Base-by-base conservation (phyloP, 2,797 vertebrate species). In the Pipistrellus pipistrellus region DNA sequence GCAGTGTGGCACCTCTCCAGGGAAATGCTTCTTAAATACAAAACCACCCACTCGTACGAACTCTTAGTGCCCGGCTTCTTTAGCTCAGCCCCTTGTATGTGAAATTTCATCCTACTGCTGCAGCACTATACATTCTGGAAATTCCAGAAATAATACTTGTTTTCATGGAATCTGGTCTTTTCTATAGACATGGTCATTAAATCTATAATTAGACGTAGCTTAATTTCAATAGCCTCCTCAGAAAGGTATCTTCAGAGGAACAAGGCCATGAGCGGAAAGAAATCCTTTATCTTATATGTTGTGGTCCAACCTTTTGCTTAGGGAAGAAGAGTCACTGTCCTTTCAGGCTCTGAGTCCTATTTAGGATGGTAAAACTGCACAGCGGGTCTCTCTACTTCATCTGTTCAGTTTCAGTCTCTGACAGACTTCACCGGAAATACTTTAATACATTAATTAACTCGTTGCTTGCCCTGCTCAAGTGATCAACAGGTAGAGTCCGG, bases 151-250 rank as follows among this genome's bases (percentile, higher is more conserved):
- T 57, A 94, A 15, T 18, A 77, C 11, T 48, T 88, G 38, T 38
- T 78, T 87, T 94, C 14, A 62, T 84, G 35, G 41, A 66, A 64
- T 41, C 57, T 95, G n/a, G 27, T 69, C 44, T 76, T 32, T 93
- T 90, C 81, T 64, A 77, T 1, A 80, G 44, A 82, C 46, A 62
- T 2, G 55, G 76, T 11, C 11, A 2, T 71, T 83, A 92, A 75
- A 73, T 46, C 83, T n/a, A 75, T 10, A 75, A 59, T 4, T 18
- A 68, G 76, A 68, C 62, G 8, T 12, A 76, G 88, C 18, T 48
- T 87, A 80, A 77, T 38, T 57, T 72, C 30, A 94, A 66, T 88
- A 90, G 38, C 88, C 81, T 77, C 48, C 3, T 44, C 68, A 71
- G 80, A 85, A 30, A 91, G 92, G 71, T 86, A 62, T 10, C 15